Percentiles rank a stretch among this genome's conserved stretches.
Evolutionary conservation across 92 coral and sea anemone species (phyloP).

Genomic region (Parazoanthus darwini): DNA sequence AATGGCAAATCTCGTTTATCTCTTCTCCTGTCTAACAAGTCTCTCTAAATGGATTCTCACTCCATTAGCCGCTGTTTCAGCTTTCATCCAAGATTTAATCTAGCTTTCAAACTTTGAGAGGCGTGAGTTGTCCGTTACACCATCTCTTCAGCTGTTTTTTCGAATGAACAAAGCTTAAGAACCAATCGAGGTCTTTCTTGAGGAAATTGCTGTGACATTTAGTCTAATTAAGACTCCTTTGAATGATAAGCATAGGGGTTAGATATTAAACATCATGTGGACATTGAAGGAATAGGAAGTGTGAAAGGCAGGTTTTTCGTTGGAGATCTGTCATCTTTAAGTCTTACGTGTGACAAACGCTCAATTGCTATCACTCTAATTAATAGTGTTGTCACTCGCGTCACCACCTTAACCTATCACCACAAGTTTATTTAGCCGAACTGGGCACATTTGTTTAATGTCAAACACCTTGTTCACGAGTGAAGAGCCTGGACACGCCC

Average conservation of each 20-base stretch:
- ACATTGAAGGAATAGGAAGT: slow-evolving; percentile 64
- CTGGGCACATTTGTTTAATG: slow-evolving; percentile 94
- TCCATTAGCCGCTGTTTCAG: slow-evolving; percentile 59
- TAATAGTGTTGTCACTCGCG: slow-evolving; percentile 94
- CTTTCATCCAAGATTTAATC: slow-evolving; percentile 85
- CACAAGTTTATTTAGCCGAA: slow-evolving; percentile 91
- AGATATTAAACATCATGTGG: slow-evolving; percentile 59
- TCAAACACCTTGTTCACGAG: slow-evolving; percentile 96
- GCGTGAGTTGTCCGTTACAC: slow-evolving; percentile 62
- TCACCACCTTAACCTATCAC: slow-evolving; percentile 98
- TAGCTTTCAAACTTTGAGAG: slow-evolving; percentile 80
- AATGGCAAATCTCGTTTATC: slow-evolving; percentile 27
- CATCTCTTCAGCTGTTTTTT: slow-evolving; percentile 44
- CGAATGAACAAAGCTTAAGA: slow-evolving; percentile 39
- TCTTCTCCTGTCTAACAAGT: slow-evolving; percentile 55
- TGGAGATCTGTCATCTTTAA: slow-evolving; percentile 77
- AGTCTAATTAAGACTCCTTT: slow-evolving; percentile 39
- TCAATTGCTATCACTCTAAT: slow-evolving; percentile 98
- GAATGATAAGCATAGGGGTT: slow-evolving; percentile 53
- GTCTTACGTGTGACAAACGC: slow-evolving; percentile 87
- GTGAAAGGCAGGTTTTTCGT: slow-evolving; percentile 55
- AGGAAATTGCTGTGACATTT: slow-evolving; percentile 38
- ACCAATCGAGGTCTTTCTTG: slow-evolving; percentile 42
- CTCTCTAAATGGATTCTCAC: slow-evolving; percentile 46
- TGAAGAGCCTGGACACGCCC: slow-evolving; percentile 94